Base-by-base conservation (phyloP, 2,113 vertebrate genomes). In the Camelus dromedarius region DNA sequence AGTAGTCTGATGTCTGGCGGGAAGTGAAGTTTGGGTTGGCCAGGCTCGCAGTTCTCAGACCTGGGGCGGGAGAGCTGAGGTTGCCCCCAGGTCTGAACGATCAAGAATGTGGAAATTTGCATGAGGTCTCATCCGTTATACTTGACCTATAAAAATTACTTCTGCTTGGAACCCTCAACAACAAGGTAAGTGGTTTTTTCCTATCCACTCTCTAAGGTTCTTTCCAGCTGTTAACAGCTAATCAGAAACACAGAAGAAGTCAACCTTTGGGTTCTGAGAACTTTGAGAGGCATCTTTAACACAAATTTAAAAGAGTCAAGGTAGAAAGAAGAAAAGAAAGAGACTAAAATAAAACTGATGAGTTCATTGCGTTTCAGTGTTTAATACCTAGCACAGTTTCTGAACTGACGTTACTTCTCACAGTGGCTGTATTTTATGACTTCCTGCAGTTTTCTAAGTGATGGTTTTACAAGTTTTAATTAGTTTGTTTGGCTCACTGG, bases 231-330 rank as follows among this genome's bases (percentile, higher is more conserved):
- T 82, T 30, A 30, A 60, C 22, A 6, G 16, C 24, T 28, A 46
- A 54, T 54, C 42, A 83, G 89, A 70, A 56, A 95, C 38, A 88
- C 72, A n/a, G 30, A 81, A 67, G 42, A 86, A 58, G 58, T 26
- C 46, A 66, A 15, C 20, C 56, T 82, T 52, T 56, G 42, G 13
- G 48, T 86, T 60, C 82, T 24, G 13, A 82, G 60, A 87, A 60
- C 14, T 87, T 81, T 66, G 46, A n/a, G 77, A 83, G 30, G 56
- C 46, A n/a, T 66, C 54, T 75, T 58, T 42, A 77, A 52, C 79
- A 56, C 32, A 32, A 38, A 52, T 52, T 35, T 26, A 19, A 72
- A 30, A 87, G 19, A 50, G 22, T 22, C 8, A 16, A 52, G 32
- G 32, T 19, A 38, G 66, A 8, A 66, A 64, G 8, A 89, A 62